phyloP scores from a whole-genome alignment of 2,113 vertebrate genomes.

The Penelope pileata region DNA sequence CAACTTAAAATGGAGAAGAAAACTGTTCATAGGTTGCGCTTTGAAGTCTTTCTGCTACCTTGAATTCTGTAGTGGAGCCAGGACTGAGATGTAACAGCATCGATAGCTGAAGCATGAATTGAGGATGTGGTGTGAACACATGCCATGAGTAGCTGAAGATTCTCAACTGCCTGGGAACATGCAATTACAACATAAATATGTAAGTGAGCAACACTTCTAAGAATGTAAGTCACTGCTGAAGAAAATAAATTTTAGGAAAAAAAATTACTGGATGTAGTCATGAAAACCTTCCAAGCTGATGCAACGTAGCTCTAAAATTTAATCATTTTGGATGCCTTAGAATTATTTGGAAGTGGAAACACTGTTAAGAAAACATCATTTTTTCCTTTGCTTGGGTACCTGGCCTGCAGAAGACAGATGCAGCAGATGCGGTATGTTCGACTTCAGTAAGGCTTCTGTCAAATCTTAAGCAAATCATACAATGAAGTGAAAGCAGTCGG shows the following conservation, averaged over 20 bases:
- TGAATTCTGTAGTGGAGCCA: background rate
- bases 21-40: background rate
- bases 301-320: background rate
- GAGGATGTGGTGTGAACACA: background rate
- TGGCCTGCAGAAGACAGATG: background rate
- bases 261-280: background rate
- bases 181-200: slow-evolving; percentile 4
- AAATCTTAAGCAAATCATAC: background rate
- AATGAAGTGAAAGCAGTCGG: background rate
- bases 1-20: background rate
- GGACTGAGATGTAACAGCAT: background rate
- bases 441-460: background rate
- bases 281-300: background rate
- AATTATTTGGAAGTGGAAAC: slow-evolving; percentile 5
- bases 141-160: background rate
- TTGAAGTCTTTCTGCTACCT: background rate
- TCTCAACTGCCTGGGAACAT: background rate
- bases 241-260: background rate
- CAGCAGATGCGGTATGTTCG: background rate
- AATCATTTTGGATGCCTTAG: background rate
- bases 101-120: background rate
- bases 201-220: background rate
- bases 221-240: background rate
- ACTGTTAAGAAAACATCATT: background rate
- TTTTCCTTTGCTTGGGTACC: background rate